phyloP scores from a whole-genome alignment of 2,888 invertebrate genomes.

The Macrosoma leucophasiata region DNA sequence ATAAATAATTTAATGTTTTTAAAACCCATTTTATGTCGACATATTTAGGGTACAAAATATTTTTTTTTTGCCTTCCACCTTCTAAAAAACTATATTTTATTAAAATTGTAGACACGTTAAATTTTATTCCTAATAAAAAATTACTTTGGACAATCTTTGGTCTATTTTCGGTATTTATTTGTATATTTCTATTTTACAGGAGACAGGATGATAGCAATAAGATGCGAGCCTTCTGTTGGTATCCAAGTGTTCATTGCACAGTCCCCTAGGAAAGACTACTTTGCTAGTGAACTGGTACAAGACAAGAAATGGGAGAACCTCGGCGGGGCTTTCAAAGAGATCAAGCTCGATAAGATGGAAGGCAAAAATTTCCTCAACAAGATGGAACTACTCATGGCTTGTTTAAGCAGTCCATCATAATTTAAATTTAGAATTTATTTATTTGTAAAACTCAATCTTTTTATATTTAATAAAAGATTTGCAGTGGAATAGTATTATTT shows the following conservation, averaged over 20 bases:
- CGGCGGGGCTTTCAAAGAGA: constrained; percentile 94
- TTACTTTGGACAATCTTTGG: too few species aligned
- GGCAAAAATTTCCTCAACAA: constrained; percentile 97
- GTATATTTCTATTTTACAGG: constrained; percentile 61
- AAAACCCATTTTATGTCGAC: too few species aligned
- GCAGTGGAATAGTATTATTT: constrained; percentile 41
- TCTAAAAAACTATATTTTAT: too few species aligned
- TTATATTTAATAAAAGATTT: constrained; percentile 26
- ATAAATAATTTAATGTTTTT: too few species aligned
- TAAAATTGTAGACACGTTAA: neutral
- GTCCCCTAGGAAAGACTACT: constrained; percentile 91
- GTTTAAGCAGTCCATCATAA: constrained; percentile 83
- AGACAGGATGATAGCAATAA: constrained; percentile 90
- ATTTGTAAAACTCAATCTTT: constrained; percentile 15
- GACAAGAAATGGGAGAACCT: constrained; percentile 96
- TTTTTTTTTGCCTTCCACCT: too few species aligned
- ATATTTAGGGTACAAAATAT: too few species aligned
- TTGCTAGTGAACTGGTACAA: constrained; percentile 89
- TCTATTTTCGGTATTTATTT: constrained; percentile 7
- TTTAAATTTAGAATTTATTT: constrained; percentile 23
- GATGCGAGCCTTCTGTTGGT: constrained; percentile 92
- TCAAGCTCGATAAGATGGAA: constrained; percentile 93
- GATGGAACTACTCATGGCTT: constrained; percentile 97
- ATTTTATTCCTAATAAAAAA: too few species aligned
- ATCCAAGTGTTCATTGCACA: constrained; percentile 93